Percentiles rank a stretch among this genome's conserved stretches.
Evolutionary conservation across 2,888 invertebrate species (phyloP).

Genomic region (Uropetala carovei): DNA sequence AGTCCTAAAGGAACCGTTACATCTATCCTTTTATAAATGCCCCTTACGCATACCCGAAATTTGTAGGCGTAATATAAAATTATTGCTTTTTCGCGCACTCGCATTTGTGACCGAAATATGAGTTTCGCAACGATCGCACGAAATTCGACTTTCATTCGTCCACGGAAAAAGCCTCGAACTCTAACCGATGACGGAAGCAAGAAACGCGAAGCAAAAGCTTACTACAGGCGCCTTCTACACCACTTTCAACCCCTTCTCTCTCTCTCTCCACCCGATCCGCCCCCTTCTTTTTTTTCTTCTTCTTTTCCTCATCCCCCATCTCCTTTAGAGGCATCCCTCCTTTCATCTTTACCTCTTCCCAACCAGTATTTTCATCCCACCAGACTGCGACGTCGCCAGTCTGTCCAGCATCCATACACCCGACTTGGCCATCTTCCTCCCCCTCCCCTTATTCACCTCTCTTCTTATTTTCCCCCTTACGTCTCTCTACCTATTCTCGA

Average conservation of each 20-base stretch:
- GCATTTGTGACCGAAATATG: background rate
- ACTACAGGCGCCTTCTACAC: background rate
- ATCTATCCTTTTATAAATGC: no score
- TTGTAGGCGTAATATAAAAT: no score
- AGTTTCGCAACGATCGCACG: background rate
- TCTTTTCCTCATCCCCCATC: no score
- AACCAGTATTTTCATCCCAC: background rate
- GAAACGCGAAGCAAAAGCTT: background rate
- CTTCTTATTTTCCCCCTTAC: background rate
- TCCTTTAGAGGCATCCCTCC: background rate
- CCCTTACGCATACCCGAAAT: no score
- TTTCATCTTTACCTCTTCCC: slow-evolving; percentile 3
- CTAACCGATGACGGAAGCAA: background rate
- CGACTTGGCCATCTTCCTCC: background rate
- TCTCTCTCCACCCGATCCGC: background rate
- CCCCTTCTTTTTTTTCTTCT: background rate
- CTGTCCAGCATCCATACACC: background rate
- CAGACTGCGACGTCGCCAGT: background rate
- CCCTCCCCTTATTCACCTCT: background rate
- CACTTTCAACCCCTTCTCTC: background rate
- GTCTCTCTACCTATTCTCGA: background rate
- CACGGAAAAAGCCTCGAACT: background rate
- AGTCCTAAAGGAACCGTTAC: no score
- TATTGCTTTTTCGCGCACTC: no score
- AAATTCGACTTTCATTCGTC: background rate